These are phyloP conservation scores for Drosophila orena DNA, from an alignment of 1,140 invertebrate species.

Conservation along the genomic window DNA sequence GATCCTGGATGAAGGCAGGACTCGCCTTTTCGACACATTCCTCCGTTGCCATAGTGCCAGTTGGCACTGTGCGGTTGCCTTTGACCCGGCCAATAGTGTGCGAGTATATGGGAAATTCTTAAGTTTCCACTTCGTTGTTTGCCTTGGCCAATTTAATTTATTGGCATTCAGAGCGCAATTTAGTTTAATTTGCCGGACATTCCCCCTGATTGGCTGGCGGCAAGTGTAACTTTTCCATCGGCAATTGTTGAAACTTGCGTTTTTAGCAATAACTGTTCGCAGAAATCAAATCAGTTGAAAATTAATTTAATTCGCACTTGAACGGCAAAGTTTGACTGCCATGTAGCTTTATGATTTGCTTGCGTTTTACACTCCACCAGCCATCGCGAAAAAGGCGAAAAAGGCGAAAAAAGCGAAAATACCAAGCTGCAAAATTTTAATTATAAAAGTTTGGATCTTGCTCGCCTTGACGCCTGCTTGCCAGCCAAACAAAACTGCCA, in stretches of 20 bases:
- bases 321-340: conserved; percentile 60
- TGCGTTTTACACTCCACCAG: conserved; percentile 20
- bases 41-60: conserved; percentile 29
- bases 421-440: conserved; percentile 73
- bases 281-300: conserved; percentile 80
- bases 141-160: conserved; percentile 45
- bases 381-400: neutral
- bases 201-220: neutral
- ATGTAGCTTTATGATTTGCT: conserved; percentile 75
- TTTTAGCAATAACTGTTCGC: conserved; percentile 56
- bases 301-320: conserved; percentile 81
- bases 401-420: conserved; percentile 26
- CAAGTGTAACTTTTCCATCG: conserved; percentile 29
- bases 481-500: conserved; percentile 8
- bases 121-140: conserved; percentile 15
- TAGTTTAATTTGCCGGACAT: conserved; percentile 31
- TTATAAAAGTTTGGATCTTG: conserved; percentile 80
- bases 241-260: conserved; percentile 38
- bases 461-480: conserved; percentile 62
- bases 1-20: neutral
- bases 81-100: conserved; percentile 3
- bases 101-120: conserved; percentile 34
- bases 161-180: conserved; percentile 36
- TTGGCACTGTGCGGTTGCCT: conserved; percentile 24
- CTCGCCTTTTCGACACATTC: conserved; percentile 24